Conservation (phyloP, 2,888 invertebrate genomes). For the Portevinia maculata region DNA sequence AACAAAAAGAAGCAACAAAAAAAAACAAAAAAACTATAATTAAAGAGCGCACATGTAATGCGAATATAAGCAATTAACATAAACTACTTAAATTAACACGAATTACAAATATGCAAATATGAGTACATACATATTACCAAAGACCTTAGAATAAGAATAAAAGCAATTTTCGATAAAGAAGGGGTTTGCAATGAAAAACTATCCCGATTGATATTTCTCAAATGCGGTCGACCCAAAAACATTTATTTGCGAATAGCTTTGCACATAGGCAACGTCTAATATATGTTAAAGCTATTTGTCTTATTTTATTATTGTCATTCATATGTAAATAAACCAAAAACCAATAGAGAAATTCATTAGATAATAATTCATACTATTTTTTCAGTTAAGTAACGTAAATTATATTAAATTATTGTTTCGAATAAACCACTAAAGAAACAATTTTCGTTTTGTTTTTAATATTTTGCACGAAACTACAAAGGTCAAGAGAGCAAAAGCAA, state of each 20-base stretch:
- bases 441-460: constrained; percentile 1
- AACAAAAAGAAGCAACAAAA: not conserved
- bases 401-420: constrained; percentile 61
- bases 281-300: constrained; percentile 33
- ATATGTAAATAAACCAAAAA: constrained; percentile 62
- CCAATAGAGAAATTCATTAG: constrained; percentile 72
- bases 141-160: constrained; percentile 67
- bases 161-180: constrained; percentile 44
- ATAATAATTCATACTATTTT: constrained; percentile 66
- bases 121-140: constrained; percentile 68
- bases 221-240: constrained; percentile 11
- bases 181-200: constrained; percentile 33
- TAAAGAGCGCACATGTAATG: constrained; percentile 23
- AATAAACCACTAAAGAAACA: constrained; percentile 11
- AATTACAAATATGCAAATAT: constrained; percentile 41
- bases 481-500: too few species aligned
- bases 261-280: constrained; percentile 5
- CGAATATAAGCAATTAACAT: constrained; percentile 15
- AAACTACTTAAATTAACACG: constrained; percentile 34
- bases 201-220: constrained; percentile 38
- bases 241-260: constrained; percentile 48
- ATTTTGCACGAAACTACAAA: too few species aligned
- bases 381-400: constrained; percentile 58
- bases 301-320: constrained; percentile 60
- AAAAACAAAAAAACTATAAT: constrained; percentile 1